A percentile compares a stretch with the other conserved stretches of the same genome.
Conservation (phyloP, 2,888 invertebrate genomes). For the Keiferia lycopersicella region DNA sequence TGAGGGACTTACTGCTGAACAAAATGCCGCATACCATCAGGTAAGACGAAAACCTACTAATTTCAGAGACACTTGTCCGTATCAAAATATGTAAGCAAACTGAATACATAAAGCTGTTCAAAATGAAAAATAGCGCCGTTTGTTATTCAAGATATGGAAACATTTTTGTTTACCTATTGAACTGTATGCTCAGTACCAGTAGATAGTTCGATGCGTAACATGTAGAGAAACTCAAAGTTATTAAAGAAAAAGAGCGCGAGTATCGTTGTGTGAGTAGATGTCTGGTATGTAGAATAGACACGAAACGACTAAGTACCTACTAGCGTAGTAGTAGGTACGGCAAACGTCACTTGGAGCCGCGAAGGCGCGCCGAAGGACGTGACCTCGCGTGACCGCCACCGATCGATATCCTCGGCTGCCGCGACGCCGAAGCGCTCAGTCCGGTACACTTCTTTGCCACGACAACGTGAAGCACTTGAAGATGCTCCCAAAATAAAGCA, state of each 20-base stretch:
- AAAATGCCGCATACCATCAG: slow-evolving; percentile 91
- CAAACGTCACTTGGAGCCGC: slow-evolving; percentile 47
- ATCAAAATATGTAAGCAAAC: neutral
- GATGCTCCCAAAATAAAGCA: slow-evolving; percentile 38
- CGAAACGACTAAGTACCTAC: neutral
- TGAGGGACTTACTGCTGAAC: slow-evolving; percentile 92
- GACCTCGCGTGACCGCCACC: slow-evolving; percentile 72
- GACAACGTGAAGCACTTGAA: slow-evolving; percentile 57
- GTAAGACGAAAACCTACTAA: slow-evolving; percentile 72
- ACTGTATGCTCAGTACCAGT: neutral
- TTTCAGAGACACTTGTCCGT: neutral
- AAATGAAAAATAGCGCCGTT: neutral
- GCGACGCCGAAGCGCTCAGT: slow-evolving; percentile 63
- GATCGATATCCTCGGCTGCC: slow-evolving; percentile 70
- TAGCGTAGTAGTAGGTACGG: slow-evolving; percentile 17
- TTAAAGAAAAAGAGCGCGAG: slow-evolving; percentile 7
- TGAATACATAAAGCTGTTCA: neutral
- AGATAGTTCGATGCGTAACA: neutral
- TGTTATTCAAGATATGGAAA: neutral
- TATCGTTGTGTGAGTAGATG: slow-evolving; percentile 5
- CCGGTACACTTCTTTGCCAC: slow-evolving; percentile 60
- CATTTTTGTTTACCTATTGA: neutral
- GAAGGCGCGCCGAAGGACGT: slow-evolving; percentile 80
- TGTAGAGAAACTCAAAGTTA: neutral
- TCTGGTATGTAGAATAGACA: neutral